Evolutionary conservation across 35 echinoderm and acorn worm species (phyloP).

Genomic region (Patiria miniata): DNA sequence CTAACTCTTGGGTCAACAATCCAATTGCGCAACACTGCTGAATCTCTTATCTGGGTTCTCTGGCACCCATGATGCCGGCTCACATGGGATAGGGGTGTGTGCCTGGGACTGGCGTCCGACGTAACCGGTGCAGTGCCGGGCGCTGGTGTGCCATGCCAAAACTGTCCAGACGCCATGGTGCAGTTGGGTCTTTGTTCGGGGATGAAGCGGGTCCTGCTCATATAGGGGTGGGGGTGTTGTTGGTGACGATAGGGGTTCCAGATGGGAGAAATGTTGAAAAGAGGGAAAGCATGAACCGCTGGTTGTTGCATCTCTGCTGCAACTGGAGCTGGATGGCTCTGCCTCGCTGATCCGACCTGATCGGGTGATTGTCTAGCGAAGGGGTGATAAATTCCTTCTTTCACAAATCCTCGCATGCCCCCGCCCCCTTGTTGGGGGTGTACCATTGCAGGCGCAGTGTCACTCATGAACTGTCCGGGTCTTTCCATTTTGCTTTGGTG

Average conservation of each 20-base stretch:
- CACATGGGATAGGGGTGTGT: no score
- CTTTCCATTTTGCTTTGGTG: neutral
- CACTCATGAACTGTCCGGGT: neutral
- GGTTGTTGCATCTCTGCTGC: neutral
- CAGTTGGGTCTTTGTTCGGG: neutral
- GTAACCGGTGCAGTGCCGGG: no score
- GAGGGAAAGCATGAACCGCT: neutral
- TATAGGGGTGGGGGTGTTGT: neutral
- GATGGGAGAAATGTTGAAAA: neutral
- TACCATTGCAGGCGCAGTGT: neutral
- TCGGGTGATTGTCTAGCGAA: neutral
- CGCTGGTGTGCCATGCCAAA: no score
- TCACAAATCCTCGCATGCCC: neutral
- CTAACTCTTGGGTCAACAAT: neutral
- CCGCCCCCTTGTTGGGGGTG: neutral
- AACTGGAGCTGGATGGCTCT: neutral
- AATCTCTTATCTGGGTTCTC: neutral
- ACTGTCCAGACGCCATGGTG: no score
- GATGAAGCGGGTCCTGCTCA: neutral
- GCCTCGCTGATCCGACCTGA: neutral
- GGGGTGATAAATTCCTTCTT: constrained; percentile 21
- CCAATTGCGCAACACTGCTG: neutral
- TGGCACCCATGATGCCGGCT: neutral
- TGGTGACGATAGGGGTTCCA: neutral
- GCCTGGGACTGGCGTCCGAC: no score